phyloP scores from a whole-genome alignment of 1,140 invertebrate genomes.

The Leptestheria dahalacensis region DNA sequence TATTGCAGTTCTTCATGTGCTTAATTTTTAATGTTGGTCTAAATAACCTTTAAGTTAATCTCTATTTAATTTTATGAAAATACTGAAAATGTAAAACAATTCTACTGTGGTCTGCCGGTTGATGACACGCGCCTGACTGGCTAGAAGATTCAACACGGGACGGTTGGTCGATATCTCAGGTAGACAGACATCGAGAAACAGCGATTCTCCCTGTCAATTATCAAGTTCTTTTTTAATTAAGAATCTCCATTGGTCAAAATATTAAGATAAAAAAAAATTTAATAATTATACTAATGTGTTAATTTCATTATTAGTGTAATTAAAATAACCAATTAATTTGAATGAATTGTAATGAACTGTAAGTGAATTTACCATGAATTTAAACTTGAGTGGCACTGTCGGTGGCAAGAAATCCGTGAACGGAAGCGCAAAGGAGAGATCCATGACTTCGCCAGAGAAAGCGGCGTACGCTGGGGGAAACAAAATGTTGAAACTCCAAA shows the following conservation, averaged over 20 bases:
- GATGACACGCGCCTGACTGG: slow-evolving; percentile 50
- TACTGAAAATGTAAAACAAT: too few relatives aligned
- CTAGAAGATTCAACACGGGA: slow-evolving; percentile 63
- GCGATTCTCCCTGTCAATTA: slow-evolving; percentile 56
- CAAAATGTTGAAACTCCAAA: background rate
- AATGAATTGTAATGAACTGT: background rate
- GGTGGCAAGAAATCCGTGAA: slow-evolving; percentile 81
- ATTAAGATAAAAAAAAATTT: slow-evolving; percentile 6
- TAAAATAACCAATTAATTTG: too few relatives aligned
- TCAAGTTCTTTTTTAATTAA: background rate
- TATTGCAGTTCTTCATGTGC: too few relatives aligned
- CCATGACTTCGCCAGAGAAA: slow-evolving; percentile 81
- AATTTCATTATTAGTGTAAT: too few relatives aligned
- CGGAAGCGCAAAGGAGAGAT: slow-evolving; percentile 80
- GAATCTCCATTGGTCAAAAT: slow-evolving; percentile 15
- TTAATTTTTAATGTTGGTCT: too few relatives aligned
- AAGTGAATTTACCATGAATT: slow-evolving; percentile 57
- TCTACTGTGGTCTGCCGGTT: background rate
- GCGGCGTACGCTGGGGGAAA: slow-evolving; percentile 57
- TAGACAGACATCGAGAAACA: slow-evolving; percentile 74
- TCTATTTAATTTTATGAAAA: too few relatives aligned
- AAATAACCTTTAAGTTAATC: too few relatives aligned
- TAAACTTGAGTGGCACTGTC: slow-evolving; percentile 71
- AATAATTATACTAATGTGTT: background rate
- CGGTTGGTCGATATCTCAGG: slow-evolving; percentile 81